Evolutionary conservation across 2,113 vertebrate genomes (phyloP).

Genomic region (Pseudorasbora parva): DNA sequence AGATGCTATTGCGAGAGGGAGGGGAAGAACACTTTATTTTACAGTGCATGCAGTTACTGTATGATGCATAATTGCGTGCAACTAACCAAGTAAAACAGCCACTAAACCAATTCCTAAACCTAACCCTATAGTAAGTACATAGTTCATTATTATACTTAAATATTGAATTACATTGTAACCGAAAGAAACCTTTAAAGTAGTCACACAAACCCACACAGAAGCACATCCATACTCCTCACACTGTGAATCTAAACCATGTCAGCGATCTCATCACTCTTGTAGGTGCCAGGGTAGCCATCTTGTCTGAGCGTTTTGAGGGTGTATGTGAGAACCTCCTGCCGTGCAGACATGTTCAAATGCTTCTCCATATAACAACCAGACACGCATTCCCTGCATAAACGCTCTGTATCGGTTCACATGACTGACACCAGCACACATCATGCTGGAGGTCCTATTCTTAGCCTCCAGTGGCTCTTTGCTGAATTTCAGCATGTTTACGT

Average conservation of each 20-base stretch:
- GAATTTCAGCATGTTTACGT: conserved; percentile 18
- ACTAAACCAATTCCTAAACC: no score
- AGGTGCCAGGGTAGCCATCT: conserved; percentile 20
- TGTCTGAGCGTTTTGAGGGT: conserved; percentile 21
- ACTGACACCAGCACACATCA: conserved; percentile 34
- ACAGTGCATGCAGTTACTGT: no score
- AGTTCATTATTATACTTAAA: no score
- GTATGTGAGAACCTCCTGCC: conserved; percentile 31
- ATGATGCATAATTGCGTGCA: no score
- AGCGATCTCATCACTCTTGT: not conserved
- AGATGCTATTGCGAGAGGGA: no score
- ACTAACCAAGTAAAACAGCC: no score
- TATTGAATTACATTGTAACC: no score
- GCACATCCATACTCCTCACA: not conserved
- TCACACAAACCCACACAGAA: conserved; percentile 17
- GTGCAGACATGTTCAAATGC: conserved; percentile 21
- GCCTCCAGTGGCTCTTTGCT: not conserved
- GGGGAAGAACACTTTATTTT: no score
- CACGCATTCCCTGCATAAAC: conserved; percentile 21
- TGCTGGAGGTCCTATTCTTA: conserved; percentile 26
- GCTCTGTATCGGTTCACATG: not conserved
- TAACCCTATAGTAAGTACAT: no score
- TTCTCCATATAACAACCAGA: conserved; percentile 22
- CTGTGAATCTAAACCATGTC: conserved; percentile 22
- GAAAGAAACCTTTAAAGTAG: not conserved